Evolutionary conservation across 2,113 vertebrate species (phyloP), one percentile per base, ranked within the genome.

Genomic region (Illadopsis cleaveri): DNA sequence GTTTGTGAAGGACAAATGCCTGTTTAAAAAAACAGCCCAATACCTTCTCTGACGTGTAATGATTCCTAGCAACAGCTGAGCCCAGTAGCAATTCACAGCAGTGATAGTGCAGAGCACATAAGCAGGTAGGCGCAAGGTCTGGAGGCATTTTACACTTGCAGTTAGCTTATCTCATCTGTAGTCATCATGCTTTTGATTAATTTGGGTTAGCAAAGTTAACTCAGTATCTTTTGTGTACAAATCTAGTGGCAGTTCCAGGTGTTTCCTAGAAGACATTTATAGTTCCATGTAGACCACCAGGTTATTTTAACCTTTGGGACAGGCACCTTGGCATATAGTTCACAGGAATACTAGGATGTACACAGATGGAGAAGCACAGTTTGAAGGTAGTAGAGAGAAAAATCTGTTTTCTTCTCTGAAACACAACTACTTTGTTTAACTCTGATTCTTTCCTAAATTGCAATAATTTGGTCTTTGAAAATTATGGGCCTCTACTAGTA

Each of bases 361-460:
- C 87, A 15, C 12, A 92, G 65, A 70, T 90, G 42, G 82, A 94
- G 56, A 31, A 87, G 21, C 2, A 31, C 47, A 54, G 3, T 88
- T 75, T 91, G 66, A 76, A 94, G 45, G 33, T 40, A 78, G 40
- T 47, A 86, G 86, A 44, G 54, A 88, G 73, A 33, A 92, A 90
- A 91, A 90, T 68, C 44, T 81, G 30, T 11, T 71, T 92, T 93
- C 71, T 50, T 64, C 51, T 86, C 19, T 44, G 17, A 89, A 68
- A 70, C 40, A 45, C 56, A 60, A 19, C 50, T 87, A 57, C 47
- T 89, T 95, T 28, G 77, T 68, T 89, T 91, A 86, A 76, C 28
- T 93, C 33, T 89, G 77, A 86, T 91, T 89, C 66, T 96, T 94
- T 89, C 62, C 70, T 82, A 87, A 89, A 94, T 81, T 81, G 53